Base-by-base conservation (phyloP, 1,140 invertebrate species). In the Lordiphosa mommai region DNA sequence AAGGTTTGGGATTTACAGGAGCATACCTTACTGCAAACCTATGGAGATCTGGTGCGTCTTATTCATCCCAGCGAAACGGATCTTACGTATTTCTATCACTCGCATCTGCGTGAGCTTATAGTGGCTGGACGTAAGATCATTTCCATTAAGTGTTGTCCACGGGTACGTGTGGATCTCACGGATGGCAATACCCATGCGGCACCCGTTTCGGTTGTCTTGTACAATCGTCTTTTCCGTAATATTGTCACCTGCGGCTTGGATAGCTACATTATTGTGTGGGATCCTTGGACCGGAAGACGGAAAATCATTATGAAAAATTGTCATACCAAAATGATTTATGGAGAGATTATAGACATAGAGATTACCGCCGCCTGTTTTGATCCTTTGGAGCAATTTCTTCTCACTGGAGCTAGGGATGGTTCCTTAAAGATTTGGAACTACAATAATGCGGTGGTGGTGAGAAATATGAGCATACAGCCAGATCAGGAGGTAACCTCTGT, bases 361-460 rank as follows among this genome's bases (percentile, higher is more conserved):
- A 95, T 96, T 20, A 95, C 94, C 0, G 92, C 93, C 0, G 94
- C 93, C 5, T 92, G 91, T 64, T 95, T 96, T 87, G 93, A 95
- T 89, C 91, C 92, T 1, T 91, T 92, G 1, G 89, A 92, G 47
- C 92, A 94, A 68, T 90, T 93, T 37, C 89, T 96, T 2, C 72
- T 95, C 0, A 95, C 94, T 0, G 94, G 93, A 0, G 94, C 92
- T 1, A 90, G 91, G 37, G 91, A 94, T 84, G 93, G 93, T 23
- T 91, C 91, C 2, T 84, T 94, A 1, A 93, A 93, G 85, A 92
- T 95, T 4, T 96, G 95, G 95, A 94, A 95, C 82, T 95, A 95
- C 67, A 95, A 94, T 74, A 93, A 93, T 16, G 93, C 94, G 0
- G 90, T 90, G 0, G 94, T 93, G 66, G 73, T 95, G 20, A 88